These are phyloP conservation scores for Heliothis virescens DNA, from an alignment of 1,140 invertebrate species.

Conservation along the genomic window DNA sequence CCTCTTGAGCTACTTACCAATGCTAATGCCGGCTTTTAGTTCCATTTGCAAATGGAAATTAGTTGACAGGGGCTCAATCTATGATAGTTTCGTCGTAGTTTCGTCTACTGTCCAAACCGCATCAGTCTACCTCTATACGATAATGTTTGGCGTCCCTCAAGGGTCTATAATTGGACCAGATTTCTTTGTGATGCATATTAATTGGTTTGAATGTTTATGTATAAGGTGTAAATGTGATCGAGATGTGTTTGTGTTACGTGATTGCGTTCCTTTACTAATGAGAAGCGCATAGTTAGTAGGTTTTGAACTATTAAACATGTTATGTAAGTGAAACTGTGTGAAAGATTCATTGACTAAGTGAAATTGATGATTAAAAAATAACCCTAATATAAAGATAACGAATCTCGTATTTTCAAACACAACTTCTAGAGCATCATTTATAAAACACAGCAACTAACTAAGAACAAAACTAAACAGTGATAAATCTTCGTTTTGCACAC, in stretches of 20 bases:
- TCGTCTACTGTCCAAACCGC: conserved; percentile 11
- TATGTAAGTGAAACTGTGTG: not conserved
- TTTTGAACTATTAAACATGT: not conserved
- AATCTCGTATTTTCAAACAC: not conserved
- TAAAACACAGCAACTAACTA: conserved; percentile 48
- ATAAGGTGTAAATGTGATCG: not conserved
- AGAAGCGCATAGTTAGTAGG: not conserved
- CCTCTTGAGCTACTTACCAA: conserved; percentile 63
- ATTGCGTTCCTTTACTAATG: not conserved
- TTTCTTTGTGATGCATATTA: conserved; percentile 20
- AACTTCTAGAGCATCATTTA: conserved; percentile 37
- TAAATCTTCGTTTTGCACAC: conserved; percentile 66
- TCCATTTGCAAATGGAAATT: conserved; percentile 76
- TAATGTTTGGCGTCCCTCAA: conserved; percentile 39
- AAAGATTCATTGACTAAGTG: not conserved
- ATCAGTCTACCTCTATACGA: conserved; percentile 28
- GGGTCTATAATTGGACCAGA: conserved; percentile 40
- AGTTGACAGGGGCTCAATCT: conserved; percentile 56
- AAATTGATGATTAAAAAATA: too few relatives aligned
- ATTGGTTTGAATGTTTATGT: conserved; percentile 5
- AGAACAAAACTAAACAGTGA: conserved; percentile 51
- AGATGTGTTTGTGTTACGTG: conserved; percentile 5
- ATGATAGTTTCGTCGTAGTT: conserved; percentile 48
- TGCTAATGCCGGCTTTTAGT: conserved; percentile 77
- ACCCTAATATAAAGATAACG: too few relatives aligned